Evolutionary conservation across 2,888 invertebrate species (phyloP), one percentile per base, ranked within the genome.

Genomic region (Cantharis rufa): DNA sequence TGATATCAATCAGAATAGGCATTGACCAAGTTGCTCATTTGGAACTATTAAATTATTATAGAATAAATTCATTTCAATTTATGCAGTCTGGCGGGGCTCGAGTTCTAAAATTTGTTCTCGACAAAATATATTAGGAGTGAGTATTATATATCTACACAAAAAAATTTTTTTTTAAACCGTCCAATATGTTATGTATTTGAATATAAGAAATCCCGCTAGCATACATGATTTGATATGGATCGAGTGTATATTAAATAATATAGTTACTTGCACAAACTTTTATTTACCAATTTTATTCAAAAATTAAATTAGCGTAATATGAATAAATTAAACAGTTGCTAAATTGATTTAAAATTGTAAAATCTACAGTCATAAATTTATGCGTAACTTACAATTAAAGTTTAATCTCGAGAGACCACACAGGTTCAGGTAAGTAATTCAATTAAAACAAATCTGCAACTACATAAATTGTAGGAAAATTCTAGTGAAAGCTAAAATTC

Each of bases 361-460:
- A 66, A 66, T 66, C 64, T 66, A 66, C 64, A 66, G 64, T 66
- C 24, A 66, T 66, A 66, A 66, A 66, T 66, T 66, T 66, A 66
- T 66, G 64, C 24, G 64, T 66, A 66, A 66, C 64, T 66, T 21
- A 66, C 64, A 66, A 66, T 66, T 66, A 66, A 66, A 66, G 64
- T 66, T 66, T 66, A 66, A 66, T 66, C 64, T 66, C 64, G 64
- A 66, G 64, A 66, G 64, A 66, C 64, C 64, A 66, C 24, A 66
- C 21, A 66, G 24, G 64, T 24, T 66, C 64, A 66, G 64, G 64
- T 66, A 66, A 66, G 64, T 66, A 66, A 66, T 66, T 66, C 64
- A 66, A 66, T 66, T 66, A 66, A 66, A 66, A 66, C 64, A 66
- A 66, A 66, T 66, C 64, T 66, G 64, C 64, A 66, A 66, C 64